phyloP scores from a whole-genome alignment of 2,888 invertebrate genomes.

The Dascillus cervinus region DNA sequence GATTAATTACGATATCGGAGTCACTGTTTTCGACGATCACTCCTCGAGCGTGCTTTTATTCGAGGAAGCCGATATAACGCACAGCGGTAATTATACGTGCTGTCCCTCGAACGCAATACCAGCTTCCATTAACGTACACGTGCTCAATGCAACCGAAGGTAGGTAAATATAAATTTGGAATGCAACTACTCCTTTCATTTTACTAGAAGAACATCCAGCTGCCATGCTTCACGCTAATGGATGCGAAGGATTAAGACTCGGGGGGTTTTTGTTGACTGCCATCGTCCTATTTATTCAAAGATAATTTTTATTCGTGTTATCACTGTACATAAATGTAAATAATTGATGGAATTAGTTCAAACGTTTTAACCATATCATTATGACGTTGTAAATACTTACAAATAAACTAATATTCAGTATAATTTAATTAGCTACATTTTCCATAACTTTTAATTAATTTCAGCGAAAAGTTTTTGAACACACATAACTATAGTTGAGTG shows the following conservation, averaged over 20 bases:
- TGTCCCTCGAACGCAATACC: slow-evolving; percentile 58
- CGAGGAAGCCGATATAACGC: slow-evolving; percentile 49
- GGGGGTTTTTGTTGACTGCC: too few relatives aligned
- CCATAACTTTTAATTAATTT: too few relatives aligned
- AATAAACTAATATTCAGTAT: too few relatives aligned
- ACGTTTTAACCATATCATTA: too few relatives aligned
- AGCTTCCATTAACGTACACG: slow-evolving; percentile 59
- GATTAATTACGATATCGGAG: slow-evolving; percentile 54
- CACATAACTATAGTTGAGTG: too few relatives aligned
- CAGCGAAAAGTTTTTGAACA: too few relatives aligned
- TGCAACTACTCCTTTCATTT: background rate
- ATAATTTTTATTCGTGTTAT: too few relatives aligned
- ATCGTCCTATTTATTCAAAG: too few relatives aligned
- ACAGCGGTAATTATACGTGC: slow-evolving; percentile 64
- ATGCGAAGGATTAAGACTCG: slow-evolving; percentile 24
- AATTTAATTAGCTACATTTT: too few relatives aligned
- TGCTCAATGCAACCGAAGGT: slow-evolving; percentile 55
- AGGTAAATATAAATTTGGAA: slow-evolving; percentile 11
- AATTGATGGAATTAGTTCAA: too few relatives aligned
- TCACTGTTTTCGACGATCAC: slow-evolving; percentile 45
- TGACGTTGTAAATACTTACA: too few relatives aligned
- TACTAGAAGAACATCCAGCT: slow-evolving; percentile 63
- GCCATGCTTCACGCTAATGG: slow-evolving; percentile 64
- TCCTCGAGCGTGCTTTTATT: slow-evolving; percentile 57
- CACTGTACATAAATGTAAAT: too few relatives aligned